Conservation (phyloP, 2,113 vertebrate species). For the Anarrhichthys ocellatus region DNA sequence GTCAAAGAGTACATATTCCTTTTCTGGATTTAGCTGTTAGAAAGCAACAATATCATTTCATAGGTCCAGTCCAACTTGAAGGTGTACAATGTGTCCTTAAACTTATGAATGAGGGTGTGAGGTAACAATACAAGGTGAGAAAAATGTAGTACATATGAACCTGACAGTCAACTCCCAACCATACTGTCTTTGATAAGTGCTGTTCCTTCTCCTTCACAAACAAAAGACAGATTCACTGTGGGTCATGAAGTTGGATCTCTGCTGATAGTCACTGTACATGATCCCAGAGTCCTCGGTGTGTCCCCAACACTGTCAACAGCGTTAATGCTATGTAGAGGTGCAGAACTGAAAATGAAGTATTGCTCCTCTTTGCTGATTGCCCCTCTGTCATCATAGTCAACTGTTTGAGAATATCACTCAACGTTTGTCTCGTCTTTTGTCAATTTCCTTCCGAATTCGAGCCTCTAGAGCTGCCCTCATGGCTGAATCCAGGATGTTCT, state of each 20-base stretch:
- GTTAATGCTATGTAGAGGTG: conserved; percentile 16
- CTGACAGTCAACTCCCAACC: not conserved
- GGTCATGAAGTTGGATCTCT: conserved; percentile 24
- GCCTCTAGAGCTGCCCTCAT: conserved; percentile 87
- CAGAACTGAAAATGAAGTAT: conserved; percentile 4
- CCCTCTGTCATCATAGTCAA: conserved; percentile 3
- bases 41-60: conserved; percentile 2
- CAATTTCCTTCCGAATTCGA: conserved; percentile 88
- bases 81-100: conserved; percentile 15
- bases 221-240: conserved; percentile 10
- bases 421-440: conserved; percentile 86
- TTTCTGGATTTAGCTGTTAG: conserved; percentile 19
- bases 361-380: conserved; percentile 13
- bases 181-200: conserved; percentile 2
- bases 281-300: conserved; percentile 13
- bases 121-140: conserved; percentile 29
- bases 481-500: conserved; percentile 85
- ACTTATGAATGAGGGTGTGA: conserved; percentile 18
- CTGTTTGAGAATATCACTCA: conserved; percentile 65
- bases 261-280: conserved; percentile 23
- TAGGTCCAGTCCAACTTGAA: conserved; percentile 35
- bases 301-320: conserved; percentile 13
- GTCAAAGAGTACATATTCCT: conserved; percentile 13
- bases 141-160: conserved; percentile 31
- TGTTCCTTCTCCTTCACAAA: conserved; percentile 18